These are phyloP conservation scores for Drosophila sordidula DNA, from an alignment of 2,888 invertebrate genomes.

Conservation along the genomic window DNA sequence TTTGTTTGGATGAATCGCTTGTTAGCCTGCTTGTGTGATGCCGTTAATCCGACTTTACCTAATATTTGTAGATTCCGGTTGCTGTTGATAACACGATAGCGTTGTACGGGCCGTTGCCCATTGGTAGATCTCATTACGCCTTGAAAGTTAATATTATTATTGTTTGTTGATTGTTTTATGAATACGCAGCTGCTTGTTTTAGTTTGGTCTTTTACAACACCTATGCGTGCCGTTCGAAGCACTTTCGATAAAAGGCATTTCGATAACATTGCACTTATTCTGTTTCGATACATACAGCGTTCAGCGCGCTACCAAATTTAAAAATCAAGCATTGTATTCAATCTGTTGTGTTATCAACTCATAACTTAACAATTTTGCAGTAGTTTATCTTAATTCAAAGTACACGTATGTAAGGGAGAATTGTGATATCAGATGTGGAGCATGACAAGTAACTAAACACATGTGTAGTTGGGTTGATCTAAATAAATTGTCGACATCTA, in stretches of 20 bases:
- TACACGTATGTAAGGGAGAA: not conserved
- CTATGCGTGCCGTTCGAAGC: not conserved
- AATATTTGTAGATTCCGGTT: constrained; percentile 6
- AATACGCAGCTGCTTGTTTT: constrained; percentile 10
- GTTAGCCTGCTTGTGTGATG: not conserved
- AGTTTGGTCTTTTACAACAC: constrained; percentile 13
- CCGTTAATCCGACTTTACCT: not conserved
- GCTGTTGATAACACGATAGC: constrained; percentile 1
- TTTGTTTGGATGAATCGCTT: constrained; percentile 12
- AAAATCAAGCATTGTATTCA: not conserved
- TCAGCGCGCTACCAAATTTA: not conserved
- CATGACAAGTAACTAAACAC: constrained; percentile 7
- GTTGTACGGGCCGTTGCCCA: not conserved
- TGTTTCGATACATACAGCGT: constrained; percentile 5
- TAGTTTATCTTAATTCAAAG: constrained; percentile 1
- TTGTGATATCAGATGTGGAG: constrained; percentile 6
- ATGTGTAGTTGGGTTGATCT: constrained; percentile 16
- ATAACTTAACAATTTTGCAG: not conserved
- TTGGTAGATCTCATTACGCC: constrained; percentile 21
- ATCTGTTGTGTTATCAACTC: not conserved
- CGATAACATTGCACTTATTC: constrained; percentile 11
- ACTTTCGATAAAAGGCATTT: constrained; percentile 9
- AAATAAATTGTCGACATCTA: constrained; percentile 37
- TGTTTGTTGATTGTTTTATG: constrained; percentile 6
- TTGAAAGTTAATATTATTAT: constrained; percentile 1